phyloP scores from a whole-genome alignment of 2,888 invertebrate species.

The Drosophila pegasa region DNA sequence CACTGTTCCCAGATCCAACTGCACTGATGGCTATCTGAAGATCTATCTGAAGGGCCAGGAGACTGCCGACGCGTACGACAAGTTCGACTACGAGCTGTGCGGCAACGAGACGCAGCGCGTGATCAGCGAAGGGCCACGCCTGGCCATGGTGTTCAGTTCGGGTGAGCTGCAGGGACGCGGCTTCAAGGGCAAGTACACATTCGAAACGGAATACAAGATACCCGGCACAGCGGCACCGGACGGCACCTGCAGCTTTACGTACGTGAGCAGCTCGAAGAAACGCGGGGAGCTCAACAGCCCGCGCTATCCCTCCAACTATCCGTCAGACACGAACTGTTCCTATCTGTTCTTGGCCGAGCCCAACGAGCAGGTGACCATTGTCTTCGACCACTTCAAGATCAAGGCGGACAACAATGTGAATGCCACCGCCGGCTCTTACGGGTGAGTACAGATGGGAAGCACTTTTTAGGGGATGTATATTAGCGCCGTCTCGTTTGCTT shows the following conservation, averaged over 20 bases:
- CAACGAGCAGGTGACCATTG: slow-evolving; percentile 95
- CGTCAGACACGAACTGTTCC: slow-evolving; percentile 96
- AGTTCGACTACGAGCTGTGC: slow-evolving; percentile 96
- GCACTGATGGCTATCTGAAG: slow-evolving; percentile 95
- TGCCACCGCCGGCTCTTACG: slow-evolving; percentile 90
- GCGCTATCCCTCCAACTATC: slow-evolving; percentile 98
- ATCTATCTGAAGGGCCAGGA: slow-evolving; percentile 96
- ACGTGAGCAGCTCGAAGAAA: slow-evolving; percentile 94
- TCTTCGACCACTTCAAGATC: slow-evolving; percentile 96
- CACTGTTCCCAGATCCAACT: slow-evolving; percentile 86
- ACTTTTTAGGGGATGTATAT: no score
- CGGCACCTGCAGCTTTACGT: slow-evolving; percentile 96
- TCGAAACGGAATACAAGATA: slow-evolving; percentile 93
- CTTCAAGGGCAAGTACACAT: slow-evolving; percentile 89
- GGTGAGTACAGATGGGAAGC: slow-evolving; percentile 85
- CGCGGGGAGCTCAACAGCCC: slow-evolving; percentile 98
- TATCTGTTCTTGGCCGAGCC: slow-evolving; percentile 94
- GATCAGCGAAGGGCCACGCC: slow-evolving; percentile 95
- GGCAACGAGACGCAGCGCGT: slow-evolving; percentile 93
- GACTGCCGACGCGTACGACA: slow-evolving; percentile 95
- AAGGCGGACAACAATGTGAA: slow-evolving; percentile 91
- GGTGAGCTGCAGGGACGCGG: slow-evolving; percentile 95
- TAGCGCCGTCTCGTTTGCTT: background rate
- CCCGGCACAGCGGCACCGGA: slow-evolving; percentile 97
- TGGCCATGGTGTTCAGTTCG: slow-evolving; percentile 97